phyloP scores from a whole-genome alignment of 1,140 invertebrate species.

The Leptonema lineaticorne region DNA sequence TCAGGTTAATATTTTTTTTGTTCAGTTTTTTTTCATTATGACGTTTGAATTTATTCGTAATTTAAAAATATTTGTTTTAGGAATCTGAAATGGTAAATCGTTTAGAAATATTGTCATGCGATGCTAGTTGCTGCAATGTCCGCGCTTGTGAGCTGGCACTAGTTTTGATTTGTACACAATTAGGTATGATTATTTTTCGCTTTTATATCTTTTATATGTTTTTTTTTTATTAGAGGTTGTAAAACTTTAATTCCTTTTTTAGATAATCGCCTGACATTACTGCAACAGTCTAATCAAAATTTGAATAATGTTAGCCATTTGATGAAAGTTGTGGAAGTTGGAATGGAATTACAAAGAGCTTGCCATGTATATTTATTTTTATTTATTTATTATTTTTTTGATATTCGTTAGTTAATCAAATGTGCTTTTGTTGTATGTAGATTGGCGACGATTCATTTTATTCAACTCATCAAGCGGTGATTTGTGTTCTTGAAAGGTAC shows the following conservation, averaged over 20 bases:
- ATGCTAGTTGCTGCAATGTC: slow-evolving; percentile 67
- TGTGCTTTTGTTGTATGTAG: slow-evolving; percentile 48
- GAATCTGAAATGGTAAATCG: slow-evolving; percentile 64
- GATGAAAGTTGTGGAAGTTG: slow-evolving; percentile 59
- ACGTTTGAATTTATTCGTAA: slow-evolving; percentile 14
- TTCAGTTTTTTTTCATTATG: neutral
- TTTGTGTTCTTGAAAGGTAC: slow-evolving; percentile 65
- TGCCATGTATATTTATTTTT: slow-evolving; percentile 57
- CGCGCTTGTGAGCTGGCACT: slow-evolving; percentile 69
- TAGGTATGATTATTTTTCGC: slow-evolving; percentile 53
- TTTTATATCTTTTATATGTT: neutral
- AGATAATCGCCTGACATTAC: slow-evolving; percentile 48
- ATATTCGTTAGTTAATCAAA: neutral
- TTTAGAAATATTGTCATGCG: slow-evolving; percentile 71
- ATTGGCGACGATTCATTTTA: slow-evolving; percentile 67
- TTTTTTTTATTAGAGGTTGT: too few relatives aligned
- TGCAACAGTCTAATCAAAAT: slow-evolving; percentile 38
- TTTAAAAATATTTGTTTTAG: slow-evolving; percentile 43
- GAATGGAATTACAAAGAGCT: slow-evolving; percentile 59
- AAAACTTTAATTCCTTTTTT: too few relatives aligned
- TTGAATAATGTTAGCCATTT: slow-evolving; percentile 45
- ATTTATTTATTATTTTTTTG: neutral
- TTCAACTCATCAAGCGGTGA: slow-evolving; percentile 60
- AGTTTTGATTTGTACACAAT: slow-evolving; percentile 65
- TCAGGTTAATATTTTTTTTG: slow-evolving; percentile 28